A percentile compares a stretch with the other conserved stretches of the same genome.
Evolutionary conservation across 2,797 vertebrate species (phyloP).

Genomic region (Nyctibius grandis): DNA sequence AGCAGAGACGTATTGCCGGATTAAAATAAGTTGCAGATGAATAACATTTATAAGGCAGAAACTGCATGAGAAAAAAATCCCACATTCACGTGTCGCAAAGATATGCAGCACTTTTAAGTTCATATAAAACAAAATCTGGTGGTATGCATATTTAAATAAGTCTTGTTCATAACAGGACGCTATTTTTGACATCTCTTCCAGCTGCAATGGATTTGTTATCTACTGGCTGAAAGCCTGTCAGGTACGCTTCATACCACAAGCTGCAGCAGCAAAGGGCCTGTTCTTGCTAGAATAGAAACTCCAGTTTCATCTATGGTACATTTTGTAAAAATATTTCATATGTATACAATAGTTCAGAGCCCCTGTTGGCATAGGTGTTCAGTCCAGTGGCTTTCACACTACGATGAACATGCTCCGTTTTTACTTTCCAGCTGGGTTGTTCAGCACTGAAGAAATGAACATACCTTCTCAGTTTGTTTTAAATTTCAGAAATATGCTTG

Average conservation of each 20-base stretch:
- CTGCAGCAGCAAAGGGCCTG: background rate
- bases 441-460: background rate
- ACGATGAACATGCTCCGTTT: fast-evolving
- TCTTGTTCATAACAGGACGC: background rate
- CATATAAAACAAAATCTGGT: background rate
- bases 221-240: background rate
- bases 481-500: background rate
- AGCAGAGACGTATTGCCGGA: fast-evolving
- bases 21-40: background rate
- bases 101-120: fast-evolving
- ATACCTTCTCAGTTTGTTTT: background rate
- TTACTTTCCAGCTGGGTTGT: background rate
- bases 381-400: background rate
- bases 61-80: background rate
- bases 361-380: background rate
- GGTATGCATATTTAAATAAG: background rate
- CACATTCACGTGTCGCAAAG: too few species aligned
- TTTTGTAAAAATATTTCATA: background rate
- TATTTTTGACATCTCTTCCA: background rate
- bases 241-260: background rate
- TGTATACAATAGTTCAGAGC: background rate
- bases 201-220: background rate
- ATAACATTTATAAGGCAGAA: background rate
- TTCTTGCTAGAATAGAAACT: background rate
- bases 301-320: background rate